Base-by-base conservation (phyloP, 2,888 invertebrate species). In the Stenolophus ochropezus region DNA sequence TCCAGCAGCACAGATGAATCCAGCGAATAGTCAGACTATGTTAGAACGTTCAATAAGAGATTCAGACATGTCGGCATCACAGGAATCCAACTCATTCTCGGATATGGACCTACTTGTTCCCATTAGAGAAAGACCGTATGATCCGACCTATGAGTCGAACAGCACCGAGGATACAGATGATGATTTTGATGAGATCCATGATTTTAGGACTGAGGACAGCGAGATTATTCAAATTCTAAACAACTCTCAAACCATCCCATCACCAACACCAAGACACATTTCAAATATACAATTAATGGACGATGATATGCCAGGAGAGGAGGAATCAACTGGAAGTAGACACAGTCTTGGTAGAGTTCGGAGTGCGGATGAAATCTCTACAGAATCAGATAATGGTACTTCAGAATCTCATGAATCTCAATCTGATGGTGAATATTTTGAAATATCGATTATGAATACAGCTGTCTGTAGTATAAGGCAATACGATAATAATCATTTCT, bases 191-290 rank as follows among this genome's bases (percentile, higher is more conserved):
- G 49, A 51, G 5, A 23, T 49, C 14, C 65, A 65, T 65, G 65
- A 78, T 49, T 78, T 78, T 33, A 71, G 80, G 27, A 53, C 11
- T 14, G 80, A 80, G 53, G 80, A 80, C 56, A 80, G 27, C 71
- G 80, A 80, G 42, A 80, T 80, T 53, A 80, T 80, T 14, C 71
- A 80, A 42, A 80, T 80, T 27, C 33, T 80, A n/a, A 80, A 80
- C 25, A 73, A 80, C 25, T 25, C 25, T n/a, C 74, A 75, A 53
- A 21, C 25, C 6, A 25, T 53, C 53, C 51, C 49, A 14, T 51
- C 14, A 4, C 74, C 74, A 5, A 51, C 74, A 5, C 49, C 20
- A 47, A 16, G 49, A 20, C 18, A 21, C 21, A 73, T 73, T 20
- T 47, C 71, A 47, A 73, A 47, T 20, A 4, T 49, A 11, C 71